Evolutionary conservation across 2,797 vertebrate species (phyloP).

Genomic region (Scolopax rusticola): DNA sequence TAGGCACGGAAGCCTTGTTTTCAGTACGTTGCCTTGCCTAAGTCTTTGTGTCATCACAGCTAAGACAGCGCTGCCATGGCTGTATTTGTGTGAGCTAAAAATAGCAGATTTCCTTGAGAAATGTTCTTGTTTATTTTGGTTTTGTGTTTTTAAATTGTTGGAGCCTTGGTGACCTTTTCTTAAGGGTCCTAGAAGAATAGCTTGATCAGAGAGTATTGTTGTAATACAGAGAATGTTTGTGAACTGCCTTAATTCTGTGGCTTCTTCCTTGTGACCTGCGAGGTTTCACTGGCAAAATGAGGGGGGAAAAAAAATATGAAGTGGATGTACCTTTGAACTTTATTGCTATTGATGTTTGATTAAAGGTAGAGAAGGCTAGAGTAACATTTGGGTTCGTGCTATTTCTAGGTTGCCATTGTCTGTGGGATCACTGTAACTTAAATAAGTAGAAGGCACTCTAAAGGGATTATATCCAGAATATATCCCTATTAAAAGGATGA

Average conservation of each 20-base stretch:
- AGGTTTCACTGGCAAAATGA: not conserved
- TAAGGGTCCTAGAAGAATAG: not conserved
- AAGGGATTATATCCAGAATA: not conserved
- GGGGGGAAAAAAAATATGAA: not conserved
- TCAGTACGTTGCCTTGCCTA: not conserved
- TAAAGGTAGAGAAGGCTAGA: not conserved
- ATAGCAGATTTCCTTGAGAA: constrained; percentile 65
- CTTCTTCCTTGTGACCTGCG: not conserved
- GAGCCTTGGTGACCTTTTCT: not conserved
- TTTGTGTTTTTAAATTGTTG: constrained; percentile 24
- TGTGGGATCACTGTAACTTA: not conserved
- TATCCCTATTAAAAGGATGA: not conserved
- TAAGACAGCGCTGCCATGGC: not conserved
- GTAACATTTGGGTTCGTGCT: not conserved
- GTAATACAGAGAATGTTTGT: not conserved
- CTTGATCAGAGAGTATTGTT: not conserved
- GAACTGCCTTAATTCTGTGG: not conserved
- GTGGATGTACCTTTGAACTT: not conserved
- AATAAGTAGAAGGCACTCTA: not conserved
- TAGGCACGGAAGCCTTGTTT: not conserved
- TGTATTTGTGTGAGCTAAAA: constrained; percentile 24
- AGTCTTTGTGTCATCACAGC: not conserved
- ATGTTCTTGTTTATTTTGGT: constrained; percentile 43
- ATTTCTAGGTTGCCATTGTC: not conserved
- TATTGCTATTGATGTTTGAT: not conserved